phyloP scores from a whole-genome alignment of 1,140 invertebrate species.

The Bombyx mandarina region DNA sequence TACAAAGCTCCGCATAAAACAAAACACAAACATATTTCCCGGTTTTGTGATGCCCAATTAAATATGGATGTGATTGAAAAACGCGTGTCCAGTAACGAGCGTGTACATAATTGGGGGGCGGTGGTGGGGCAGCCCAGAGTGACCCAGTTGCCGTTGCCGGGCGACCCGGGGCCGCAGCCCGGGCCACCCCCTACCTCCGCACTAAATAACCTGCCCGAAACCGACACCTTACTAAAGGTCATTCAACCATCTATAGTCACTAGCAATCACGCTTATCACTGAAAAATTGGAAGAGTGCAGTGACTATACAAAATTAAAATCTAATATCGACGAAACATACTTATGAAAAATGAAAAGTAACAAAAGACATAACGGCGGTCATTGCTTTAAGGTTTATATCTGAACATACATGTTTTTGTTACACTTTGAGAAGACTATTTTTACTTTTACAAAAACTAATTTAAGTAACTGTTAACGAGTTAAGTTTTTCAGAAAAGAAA shows the following conservation, averaged over 20 bases:
- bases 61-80: conserved; percentile 71
- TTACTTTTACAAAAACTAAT: no score
- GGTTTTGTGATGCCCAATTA: conserved; percentile 66
- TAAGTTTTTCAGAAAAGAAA: no score
- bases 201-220: conserved; percentile 68
- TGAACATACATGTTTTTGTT: no score
- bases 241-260: conserved; percentile 49
- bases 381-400: no score
- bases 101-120: conserved; percentile 68
- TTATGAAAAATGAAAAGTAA: no score
- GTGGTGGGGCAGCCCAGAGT: conserved; percentile 46
- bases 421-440: no score
- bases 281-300: no score
- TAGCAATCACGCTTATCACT: no score
- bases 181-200: conserved; percentile 26
- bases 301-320: no score
- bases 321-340: no score
- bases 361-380: no score
- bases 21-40: conserved; percentile 59
- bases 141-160: conserved; percentile 66
- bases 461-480: no score
- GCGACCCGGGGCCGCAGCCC: conserved; percentile 47
- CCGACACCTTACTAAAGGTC: conserved; percentile 67
- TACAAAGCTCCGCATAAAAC: conserved; percentile 36
- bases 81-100: conserved; percentile 70